These are phyloP conservation scores for Boleophthalmus pectinirostris DNA, from an alignment of 2,113 vertebrate species.

Conservation along the genomic window DNA sequence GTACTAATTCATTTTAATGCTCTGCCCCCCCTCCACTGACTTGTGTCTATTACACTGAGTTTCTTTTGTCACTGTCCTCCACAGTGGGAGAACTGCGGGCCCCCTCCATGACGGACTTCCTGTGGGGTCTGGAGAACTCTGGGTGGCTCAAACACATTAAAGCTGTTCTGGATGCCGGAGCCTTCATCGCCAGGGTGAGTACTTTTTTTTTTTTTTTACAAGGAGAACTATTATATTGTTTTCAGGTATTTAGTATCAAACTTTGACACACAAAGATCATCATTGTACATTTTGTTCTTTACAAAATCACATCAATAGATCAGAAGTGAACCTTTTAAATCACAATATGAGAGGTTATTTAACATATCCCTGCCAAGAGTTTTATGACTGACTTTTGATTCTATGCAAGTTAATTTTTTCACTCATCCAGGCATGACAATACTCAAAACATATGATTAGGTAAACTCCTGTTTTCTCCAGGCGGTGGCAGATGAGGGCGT, in stretches of 20 bases:
- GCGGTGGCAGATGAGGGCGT: slow-evolving; percentile 92
- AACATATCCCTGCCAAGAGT: neutral
- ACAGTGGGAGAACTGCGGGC: slow-evolving; percentile 90
- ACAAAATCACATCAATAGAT: no score
- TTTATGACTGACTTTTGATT: no score
- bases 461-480: slow-evolving; percentile 57
- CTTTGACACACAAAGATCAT: no score
- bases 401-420: no score
- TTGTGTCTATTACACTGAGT: neutral
- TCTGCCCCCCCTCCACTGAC: neutral
- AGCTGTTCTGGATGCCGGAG: slow-evolving; percentile 90
- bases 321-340: no score
- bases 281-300: no score
- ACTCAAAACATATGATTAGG: neutral
- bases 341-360: no score
- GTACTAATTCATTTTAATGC: neutral
- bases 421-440: no score
- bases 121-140: slow-evolving; percentile 94
- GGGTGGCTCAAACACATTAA: slow-evolving; percentile 98
- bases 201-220: neutral
- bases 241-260: no score
- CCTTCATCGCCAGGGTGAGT: slow-evolving; percentile 92
- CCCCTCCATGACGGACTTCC: slow-evolving; percentile 93
- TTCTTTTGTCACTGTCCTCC: neutral
- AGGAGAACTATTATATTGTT: neutral